Percentiles rank a stretch among this genome's conserved stretches.
Evolutionary conservation across 2,888 invertebrate species (phyloP).

Genomic region (Spicauda simplicius): DNA sequence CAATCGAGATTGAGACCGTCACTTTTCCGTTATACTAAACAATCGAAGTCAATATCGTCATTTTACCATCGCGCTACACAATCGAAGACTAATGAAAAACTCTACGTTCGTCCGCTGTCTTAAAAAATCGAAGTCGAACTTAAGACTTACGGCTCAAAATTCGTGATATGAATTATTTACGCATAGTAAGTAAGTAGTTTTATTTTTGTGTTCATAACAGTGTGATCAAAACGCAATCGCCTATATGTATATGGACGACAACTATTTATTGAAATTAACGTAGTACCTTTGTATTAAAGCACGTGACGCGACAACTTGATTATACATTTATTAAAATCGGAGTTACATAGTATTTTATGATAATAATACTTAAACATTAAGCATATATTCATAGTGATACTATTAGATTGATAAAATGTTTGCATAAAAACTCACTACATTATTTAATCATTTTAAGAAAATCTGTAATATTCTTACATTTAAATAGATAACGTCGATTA

Average conservation of each 20-base stretch:
- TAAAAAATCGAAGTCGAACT: neutral
- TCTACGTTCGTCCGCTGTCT: neutral
- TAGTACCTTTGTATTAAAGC: too few species aligned
- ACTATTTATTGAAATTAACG: conserved; percentile 19
- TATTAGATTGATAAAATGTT: neutral
- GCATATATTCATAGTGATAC: too few species aligned
- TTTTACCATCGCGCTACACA: neutral
- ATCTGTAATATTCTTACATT: neutral
- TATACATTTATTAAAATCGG: neutral
- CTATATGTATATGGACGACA: conserved; percentile 26
- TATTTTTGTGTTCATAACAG: conserved; percentile 52
- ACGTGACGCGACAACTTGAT: conserved; percentile 3
- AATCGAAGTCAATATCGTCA: neutral
- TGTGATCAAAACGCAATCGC: conserved; percentile 38
- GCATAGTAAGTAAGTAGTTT: conserved; percentile 52
- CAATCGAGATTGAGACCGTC: too few species aligned
- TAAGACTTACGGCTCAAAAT: neutral
- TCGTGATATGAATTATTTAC: conserved; percentile 42
- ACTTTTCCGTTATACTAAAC: too few species aligned
- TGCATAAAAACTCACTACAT: neutral
- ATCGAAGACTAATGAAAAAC: neutral
- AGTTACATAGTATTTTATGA: too few species aligned
- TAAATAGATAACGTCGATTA: too few species aligned
- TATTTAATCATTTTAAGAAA: neutral
- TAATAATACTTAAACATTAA: too few species aligned